These are phyloP conservation scores for Macroramphosus scolopax DNA, from an alignment of 2,797 vertebrate genomes.

Conservation along the genomic window DNA sequence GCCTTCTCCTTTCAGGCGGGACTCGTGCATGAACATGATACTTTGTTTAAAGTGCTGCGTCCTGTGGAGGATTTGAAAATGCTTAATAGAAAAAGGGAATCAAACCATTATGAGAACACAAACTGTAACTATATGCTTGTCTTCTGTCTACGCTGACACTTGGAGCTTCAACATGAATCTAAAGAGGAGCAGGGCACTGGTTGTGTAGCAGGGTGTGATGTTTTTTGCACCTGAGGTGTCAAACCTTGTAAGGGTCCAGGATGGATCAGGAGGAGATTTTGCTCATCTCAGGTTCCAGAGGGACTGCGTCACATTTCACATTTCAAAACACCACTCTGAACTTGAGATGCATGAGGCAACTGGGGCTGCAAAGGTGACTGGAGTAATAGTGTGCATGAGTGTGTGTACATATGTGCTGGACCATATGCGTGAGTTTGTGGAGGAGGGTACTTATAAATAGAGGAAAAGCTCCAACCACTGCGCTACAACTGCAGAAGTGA, in stretches of 20 bases:
- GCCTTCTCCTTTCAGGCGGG: constrained; percentile 87
- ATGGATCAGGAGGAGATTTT: constrained; percentile 48
- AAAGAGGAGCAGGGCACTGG: not conserved
- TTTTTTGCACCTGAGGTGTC: constrained; percentile 17
- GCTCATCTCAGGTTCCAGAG: constrained; percentile 37
- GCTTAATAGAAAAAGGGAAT: constrained; percentile 13
- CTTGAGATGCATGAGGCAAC: constrained; percentile 19
- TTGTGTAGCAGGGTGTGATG: not conserved
- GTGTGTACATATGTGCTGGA: not conserved
- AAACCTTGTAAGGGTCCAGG: constrained; percentile 16
- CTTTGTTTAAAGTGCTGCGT: constrained; percentile 94
- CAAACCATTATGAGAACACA: constrained; percentile 1
- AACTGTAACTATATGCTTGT: constrained; percentile 5
- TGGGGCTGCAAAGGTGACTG: constrained; percentile 6
- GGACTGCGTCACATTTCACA: constrained; percentile 33
- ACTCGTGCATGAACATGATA: constrained; percentile 92
- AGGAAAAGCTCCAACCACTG: constrained; percentile 20
- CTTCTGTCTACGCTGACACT: not conserved
- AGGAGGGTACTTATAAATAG: constrained; percentile 45
- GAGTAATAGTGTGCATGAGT: constrained; percentile 9
- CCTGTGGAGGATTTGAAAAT: constrained; percentile 68
- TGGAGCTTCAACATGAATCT: not conserved
- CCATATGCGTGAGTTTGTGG: constrained; percentile 10
- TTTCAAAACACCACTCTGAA: constrained; percentile 16
- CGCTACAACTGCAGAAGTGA: constrained; percentile 26